Evolutionary conservation across 2,113 vertebrate species (phyloP).

Genomic region (Bettongia penicillata): DNA sequence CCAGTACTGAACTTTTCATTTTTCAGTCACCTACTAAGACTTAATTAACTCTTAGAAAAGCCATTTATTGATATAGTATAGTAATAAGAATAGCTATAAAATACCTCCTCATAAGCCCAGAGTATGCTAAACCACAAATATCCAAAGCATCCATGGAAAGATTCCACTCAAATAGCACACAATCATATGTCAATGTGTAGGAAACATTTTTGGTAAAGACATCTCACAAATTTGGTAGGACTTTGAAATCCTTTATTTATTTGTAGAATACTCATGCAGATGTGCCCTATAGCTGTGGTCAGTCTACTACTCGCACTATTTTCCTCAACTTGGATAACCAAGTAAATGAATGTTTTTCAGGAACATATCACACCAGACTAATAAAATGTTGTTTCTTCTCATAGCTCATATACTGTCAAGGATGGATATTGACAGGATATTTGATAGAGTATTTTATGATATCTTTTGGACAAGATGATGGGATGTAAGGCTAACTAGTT

Average conservation of each 20-base stretch:
- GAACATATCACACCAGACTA: background rate
- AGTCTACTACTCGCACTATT: background rate
- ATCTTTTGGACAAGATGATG: background rate
- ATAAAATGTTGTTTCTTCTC: background rate
- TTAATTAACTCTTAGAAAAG: background rate
- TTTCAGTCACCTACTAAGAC: background rate
- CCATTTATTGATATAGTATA: background rate
- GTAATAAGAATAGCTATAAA: background rate
- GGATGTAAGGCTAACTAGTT: background rate
- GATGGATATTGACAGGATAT: background rate
- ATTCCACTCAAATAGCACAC: background rate
- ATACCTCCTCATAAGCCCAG: background rate
- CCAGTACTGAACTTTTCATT: background rate
- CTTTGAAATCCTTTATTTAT: background rate
- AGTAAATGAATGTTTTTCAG: background rate
- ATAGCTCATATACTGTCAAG: background rate
- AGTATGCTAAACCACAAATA: background rate
- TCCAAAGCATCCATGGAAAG: background rate
- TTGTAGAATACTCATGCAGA: background rate
- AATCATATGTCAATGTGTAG: background rate
- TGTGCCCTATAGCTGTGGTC: background rate
- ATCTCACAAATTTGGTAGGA: background rate
- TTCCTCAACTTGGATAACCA: background rate
- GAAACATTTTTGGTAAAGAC: background rate
- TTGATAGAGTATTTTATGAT: background rate